Evolutionary conservation across 2,113 vertebrate species (phyloP).

Genomic region (Procavia capensis): DNA sequence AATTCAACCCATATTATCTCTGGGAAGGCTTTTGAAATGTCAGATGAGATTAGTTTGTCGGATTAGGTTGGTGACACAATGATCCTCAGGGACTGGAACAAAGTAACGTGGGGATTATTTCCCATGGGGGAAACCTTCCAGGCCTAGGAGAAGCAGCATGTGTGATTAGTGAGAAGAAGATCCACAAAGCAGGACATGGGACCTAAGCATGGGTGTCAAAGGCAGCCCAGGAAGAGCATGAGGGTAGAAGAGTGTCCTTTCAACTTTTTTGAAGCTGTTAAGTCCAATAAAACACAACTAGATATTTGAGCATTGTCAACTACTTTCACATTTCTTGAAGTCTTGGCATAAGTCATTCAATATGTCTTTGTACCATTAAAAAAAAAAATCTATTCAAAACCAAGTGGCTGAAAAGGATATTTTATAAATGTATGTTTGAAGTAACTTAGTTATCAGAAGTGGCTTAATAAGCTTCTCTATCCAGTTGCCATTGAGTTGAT

Average conservation of each 20-base stretch:
- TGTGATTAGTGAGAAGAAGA: neutral
- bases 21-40: slow-evolving; percentile 18
- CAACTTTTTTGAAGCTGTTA: neutral
- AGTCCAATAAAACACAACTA: neutral
- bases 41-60: slow-evolving; percentile 26
- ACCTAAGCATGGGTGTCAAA: neutral
- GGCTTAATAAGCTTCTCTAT: neutral
- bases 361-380: slow-evolving; percentile 68
- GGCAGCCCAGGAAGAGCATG: neutral
- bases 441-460: slow-evolving; percentile 41
- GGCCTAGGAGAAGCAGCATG: neutral
- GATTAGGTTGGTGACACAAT: neutral
- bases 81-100: neutral
- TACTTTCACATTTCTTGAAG: slow-evolving; percentile 67
- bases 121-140: neutral
- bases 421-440: slow-evolving; percentile 62
- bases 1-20: neutral
- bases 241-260: neutral
- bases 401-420: slow-evolving; percentile 68
- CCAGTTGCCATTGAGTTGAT: neutral
- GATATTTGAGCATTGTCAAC: slow-evolving; percentile 72
- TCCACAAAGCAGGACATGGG: neutral
- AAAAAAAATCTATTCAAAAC: slow-evolving; percentile 79
- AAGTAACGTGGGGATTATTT: neutral
- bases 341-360: slow-evolving; percentile 28